Percentiles rank a stretch among this genome's conserved stretches.
Conservation (phyloP, 2,113 vertebrate genomes). For the Xiphias gladius region DNA sequence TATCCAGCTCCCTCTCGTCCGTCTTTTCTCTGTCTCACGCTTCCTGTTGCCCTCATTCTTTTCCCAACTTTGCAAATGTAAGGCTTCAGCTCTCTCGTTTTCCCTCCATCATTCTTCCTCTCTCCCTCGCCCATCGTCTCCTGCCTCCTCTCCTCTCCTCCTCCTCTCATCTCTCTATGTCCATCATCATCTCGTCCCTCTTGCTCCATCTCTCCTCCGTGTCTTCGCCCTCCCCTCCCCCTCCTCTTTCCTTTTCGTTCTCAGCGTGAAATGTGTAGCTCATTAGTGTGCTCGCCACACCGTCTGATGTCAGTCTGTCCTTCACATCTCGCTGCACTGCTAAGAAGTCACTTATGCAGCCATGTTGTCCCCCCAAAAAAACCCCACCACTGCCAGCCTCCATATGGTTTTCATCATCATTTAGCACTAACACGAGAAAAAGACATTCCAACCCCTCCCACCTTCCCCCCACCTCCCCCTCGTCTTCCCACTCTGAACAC, state of each 20-base stretch:
- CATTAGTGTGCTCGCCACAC: conserved; percentile 83
- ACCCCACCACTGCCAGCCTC: conserved; percentile 64
- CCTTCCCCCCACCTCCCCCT: not conserved
- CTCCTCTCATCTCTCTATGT: conserved; percentile 54
- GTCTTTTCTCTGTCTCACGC: conserved; percentile 14
- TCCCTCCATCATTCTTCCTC: conserved; percentile 36
- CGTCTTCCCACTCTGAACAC: conserved; percentile 27
- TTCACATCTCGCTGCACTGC: conserved; percentile 88
- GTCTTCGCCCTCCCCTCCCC: conserved; percentile 22
- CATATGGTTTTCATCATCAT: conserved; percentile 85
- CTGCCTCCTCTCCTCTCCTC: conserved; percentile 13
- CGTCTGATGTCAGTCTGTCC: conserved; percentile 84
- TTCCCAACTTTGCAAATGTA: conserved; percentile 64
- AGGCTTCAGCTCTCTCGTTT: conserved; percentile 32
- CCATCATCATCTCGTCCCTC: conserved; percentile 54
- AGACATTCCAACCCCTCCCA: conserved; percentile 34
- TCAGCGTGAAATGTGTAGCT: conserved; percentile 79
- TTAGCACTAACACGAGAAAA: conserved; percentile 65
- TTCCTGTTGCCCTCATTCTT: conserved; percentile 22
- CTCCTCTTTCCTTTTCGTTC: conserved; percentile 45
- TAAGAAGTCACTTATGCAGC: conserved; percentile 87
- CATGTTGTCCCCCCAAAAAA: conserved; percentile 31
- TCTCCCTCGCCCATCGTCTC: conserved; percentile 9
- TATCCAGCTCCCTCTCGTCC: conserved; percentile 24
- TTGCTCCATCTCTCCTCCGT: conserved; percentile 32